Conservation (phyloP, 1,140 invertebrate genomes). For the Phthorimaea operculella region DNA sequence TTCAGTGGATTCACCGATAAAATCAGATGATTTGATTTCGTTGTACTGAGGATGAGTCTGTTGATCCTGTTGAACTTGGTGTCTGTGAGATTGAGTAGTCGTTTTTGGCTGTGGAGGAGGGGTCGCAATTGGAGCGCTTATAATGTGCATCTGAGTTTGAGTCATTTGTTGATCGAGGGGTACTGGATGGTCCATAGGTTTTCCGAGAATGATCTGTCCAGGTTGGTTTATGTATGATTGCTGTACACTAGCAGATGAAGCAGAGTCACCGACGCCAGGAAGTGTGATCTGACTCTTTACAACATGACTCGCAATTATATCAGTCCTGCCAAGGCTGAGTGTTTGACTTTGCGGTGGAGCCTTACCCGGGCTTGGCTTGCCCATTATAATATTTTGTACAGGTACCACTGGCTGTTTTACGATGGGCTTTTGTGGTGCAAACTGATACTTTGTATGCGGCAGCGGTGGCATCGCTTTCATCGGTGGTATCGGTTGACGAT, state of each 20-base stretch:
- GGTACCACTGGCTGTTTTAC: constrained; percentile 14
- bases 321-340: constrained; percentile 56
- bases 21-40: constrained; percentile 63
- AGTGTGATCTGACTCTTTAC: constrained; percentile 62
- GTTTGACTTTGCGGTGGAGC: constrained; percentile 45
- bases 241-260: constrained; percentile 39
- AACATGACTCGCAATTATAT: constrained; percentile 62
- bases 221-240: constrained; percentile 46
- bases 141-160: constrained; percentile 38
- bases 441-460: constrained; percentile 31
- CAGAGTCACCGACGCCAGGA: constrained; percentile 34
- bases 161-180: constrained; percentile 62
- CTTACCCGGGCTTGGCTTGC: constrained; percentile 37
- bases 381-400: constrained; percentile 38
- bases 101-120: too few species aligned
- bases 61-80: too few species aligned
- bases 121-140: constrained; percentile 15
- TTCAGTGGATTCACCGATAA: constrained; percentile 60
- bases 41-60: constrained; percentile 16
- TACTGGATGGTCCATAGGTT: constrained; percentile 61
- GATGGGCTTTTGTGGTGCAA: constrained; percentile 14
- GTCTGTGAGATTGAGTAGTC: too few species aligned
- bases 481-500: constrained; percentile 26
- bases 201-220: constrained; percentile 64
- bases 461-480: constrained; percentile 47